Evolutionary conservation across 2,888 invertebrate species (phyloP), one percentile per base, ranked within the genome.

Genomic region (Mellilla xanthometata): DNA sequence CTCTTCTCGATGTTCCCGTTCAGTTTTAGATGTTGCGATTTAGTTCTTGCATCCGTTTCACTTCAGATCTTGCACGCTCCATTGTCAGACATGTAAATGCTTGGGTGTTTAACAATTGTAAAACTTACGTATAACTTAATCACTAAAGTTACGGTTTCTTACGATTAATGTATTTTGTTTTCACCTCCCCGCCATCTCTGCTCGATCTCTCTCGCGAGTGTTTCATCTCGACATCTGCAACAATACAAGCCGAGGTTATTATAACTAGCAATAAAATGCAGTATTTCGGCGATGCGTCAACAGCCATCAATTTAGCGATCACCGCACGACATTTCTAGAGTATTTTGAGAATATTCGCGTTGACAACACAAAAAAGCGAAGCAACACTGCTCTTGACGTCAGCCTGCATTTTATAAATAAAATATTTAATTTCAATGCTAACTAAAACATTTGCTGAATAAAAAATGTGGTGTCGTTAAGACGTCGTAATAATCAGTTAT

Each of bases 141-240:
- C 41, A 76, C 74, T 87, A 86, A 74, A 69, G 77, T 86, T 85
- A 88, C 86, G 86, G 84, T 84, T 87, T 76, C 83, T 72, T 85
- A 84, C 3, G 64, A 60, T 73, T 74, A 73, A 63, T 65, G 63
- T 72, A 67, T 72, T 72, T 73, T 65, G 46, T 44, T 19, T 69
- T 68, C 62, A 43, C 60, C 71, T 68, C 62, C 65, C 69, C 76
- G 68, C 75, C 76, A 72, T 68, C 68, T 65, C 68, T 57, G 68
- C 66, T 80, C 76, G 78, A 77, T 83, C 78, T 84, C 81, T 66
- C 60, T 57, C 41, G 66, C 68, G 58, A 65, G 69, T 68, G 66
- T 53, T 59, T 68, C 67, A 53, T 61, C 56, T 68, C 58, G 70
- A 65, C 61, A 72, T 76, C 87, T 88, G 85, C 5, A 87, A 88